Conservation (phyloP, 2,113 vertebrate genomes). For the Sclerurus mexicanus region DNA sequence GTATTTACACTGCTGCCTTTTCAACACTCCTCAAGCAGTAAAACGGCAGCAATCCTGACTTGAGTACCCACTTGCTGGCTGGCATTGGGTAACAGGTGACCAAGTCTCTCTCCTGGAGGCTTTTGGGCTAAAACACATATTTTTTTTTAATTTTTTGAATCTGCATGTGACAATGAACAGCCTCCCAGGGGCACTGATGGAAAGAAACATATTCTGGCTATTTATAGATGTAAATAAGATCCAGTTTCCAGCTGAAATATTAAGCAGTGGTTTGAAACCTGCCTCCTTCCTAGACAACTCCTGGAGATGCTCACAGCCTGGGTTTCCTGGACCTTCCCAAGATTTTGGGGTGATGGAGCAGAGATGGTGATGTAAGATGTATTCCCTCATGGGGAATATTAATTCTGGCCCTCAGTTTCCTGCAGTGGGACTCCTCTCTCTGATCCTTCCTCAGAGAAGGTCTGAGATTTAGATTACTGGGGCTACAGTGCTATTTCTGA, state of each 20-base stretch:
- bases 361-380: neutral
- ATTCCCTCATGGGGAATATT: neutral
- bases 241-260: neutral
- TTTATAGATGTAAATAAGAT: neutral
- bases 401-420: neutral
- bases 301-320: neutral
- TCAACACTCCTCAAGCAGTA: neutral
- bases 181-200: neutral
- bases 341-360: neutral
- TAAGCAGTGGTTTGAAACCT: neutral
- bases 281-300: neutral
- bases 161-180: neutral
- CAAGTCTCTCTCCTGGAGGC: accelerated
- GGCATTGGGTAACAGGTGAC: neutral
- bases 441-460: neutral
- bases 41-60: neutral
- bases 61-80: neutral
- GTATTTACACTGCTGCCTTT: neutral
- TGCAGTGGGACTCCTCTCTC: neutral
- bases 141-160: neutral
- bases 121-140: neutral
- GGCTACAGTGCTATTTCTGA: neutral
- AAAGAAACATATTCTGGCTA: neutral
- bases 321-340: neutral
- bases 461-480: neutral